Percentiles rank a stretch among this genome's conserved stretches.
These are phyloP conservation scores for Teleiodes luculella DNA, from an alignment of 2,888 invertebrate species.

Conservation along the genomic window DNA sequence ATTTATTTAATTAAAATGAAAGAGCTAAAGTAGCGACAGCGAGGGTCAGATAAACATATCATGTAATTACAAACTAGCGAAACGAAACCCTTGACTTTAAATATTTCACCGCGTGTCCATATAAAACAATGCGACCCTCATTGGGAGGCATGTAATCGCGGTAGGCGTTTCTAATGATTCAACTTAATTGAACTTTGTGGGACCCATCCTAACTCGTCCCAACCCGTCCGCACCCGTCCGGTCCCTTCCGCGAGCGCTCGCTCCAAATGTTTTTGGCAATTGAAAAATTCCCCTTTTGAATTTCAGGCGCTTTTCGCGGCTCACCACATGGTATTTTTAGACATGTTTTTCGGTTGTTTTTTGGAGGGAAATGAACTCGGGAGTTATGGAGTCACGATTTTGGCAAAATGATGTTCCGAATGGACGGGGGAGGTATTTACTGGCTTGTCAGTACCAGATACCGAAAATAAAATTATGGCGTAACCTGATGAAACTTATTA, in stretches of 20 bases:
- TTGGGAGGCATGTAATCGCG: not conserved
- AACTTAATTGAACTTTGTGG: constrained; percentile 42
- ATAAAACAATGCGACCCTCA: not conserved
- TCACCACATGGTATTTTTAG: not conserved
- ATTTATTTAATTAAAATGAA: no score
- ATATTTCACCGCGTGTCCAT: no score
- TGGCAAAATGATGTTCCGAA: no score
- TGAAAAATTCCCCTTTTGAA: constrained; percentile 3
- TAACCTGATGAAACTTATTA: no score
- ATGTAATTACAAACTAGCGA: no score
- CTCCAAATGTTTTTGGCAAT: constrained; percentile 3
- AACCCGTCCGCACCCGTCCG: not conserved
- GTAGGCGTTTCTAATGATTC: constrained; percentile 38
- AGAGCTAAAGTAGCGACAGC: no score
- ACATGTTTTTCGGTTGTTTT: not conserved
- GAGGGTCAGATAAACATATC: no score
- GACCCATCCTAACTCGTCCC: not conserved
- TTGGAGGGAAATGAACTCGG: not conserved
- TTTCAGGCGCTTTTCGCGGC: not conserved
- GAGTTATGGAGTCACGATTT: no score
- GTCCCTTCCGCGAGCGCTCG: not conserved
- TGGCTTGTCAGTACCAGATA: no score
- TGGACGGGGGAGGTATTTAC: no score
- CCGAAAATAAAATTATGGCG: no score
- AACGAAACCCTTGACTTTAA: no score